Conservation (phyloP, 2,888 invertebrate species). For the Hirtodrosophila alboralis region DNA sequence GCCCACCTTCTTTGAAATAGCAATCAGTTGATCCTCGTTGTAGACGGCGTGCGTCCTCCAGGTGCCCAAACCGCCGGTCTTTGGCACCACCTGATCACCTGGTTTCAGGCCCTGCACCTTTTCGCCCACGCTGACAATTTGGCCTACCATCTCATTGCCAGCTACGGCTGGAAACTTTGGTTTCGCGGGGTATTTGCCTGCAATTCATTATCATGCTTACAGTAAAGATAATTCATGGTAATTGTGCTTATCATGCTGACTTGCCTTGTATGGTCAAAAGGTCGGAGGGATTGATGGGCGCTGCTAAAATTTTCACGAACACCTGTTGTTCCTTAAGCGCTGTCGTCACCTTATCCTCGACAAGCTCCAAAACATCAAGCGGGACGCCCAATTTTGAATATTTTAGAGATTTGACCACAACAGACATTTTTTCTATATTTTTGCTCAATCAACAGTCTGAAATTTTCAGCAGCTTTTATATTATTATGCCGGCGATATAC, state of each 20-base stretch:
- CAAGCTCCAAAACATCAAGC: conserved; percentile 88
- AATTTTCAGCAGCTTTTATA: no score
- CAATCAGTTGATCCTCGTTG: conserved; percentile 86
- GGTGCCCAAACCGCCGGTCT: conserved; percentile 91
- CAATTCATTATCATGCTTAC: not conserved
- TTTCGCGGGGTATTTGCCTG: conserved; percentile 89
- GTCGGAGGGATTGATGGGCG: conserved; percentile 98
- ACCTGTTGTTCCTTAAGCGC: conserved; percentile 88
- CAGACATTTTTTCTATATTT: no score
- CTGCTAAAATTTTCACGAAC: conserved; percentile 92
- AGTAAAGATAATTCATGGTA: not conserved
- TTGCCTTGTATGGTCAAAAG: conserved; percentile 98
- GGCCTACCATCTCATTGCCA: conserved; percentile 98
- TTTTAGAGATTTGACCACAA: conserved; percentile 86
- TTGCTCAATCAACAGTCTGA: no score
- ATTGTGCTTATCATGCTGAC: not conserved
- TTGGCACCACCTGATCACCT: conserved; percentile 94
- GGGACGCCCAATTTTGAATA: conserved; percentile 94
- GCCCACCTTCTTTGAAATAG: conserved; percentile 90
- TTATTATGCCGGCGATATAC: no score
- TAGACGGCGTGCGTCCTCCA: conserved; percentile 92
- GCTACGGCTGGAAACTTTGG: conserved; percentile 93
- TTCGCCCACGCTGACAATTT: conserved; percentile 90
- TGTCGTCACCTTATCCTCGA: conserved; percentile 85
- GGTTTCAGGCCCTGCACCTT: conserved; percentile 84